These are phyloP conservation scores for Bradypodion pumilum DNA, from an alignment of 2,797 vertebrate genomes.

Conservation along the genomic window DNA sequence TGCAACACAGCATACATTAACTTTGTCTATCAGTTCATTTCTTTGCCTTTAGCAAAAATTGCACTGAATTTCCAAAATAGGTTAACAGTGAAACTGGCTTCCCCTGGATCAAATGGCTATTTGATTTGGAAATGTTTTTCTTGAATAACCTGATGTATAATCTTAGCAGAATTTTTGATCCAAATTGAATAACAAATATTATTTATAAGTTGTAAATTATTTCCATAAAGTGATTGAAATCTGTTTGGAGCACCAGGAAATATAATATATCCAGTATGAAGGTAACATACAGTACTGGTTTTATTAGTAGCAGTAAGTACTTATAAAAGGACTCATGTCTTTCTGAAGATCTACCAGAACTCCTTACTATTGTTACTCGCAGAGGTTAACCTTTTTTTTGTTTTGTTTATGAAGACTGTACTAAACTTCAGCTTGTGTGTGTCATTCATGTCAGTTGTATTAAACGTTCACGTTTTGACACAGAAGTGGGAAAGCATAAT, in stretches of 20 bases:
- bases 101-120: accelerated
- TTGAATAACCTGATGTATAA: background rate
- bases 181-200: background rate
- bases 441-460: background rate
- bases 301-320: background rate
- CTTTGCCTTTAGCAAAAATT: constrained; percentile 7
- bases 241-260: background rate
- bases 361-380: background rate
- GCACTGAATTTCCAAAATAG: background rate
- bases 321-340: accelerated
- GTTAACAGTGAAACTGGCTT: background rate
- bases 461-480: background rate
- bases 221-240: background rate
- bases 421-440: constrained; percentile 1
- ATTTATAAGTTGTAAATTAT: background rate
- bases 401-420: background rate
- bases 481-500: background rate
- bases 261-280: background rate
- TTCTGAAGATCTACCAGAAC: background rate
- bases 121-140: background rate
- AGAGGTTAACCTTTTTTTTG: background rate
- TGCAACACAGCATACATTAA: accelerated
- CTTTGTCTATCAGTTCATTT: background rate
- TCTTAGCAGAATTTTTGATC: background rate
- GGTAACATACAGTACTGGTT: too few relatives aligned